Conservation (phyloP, 2,113 vertebrate genomes). For the Oncorhynchus gorbuscha region DNA sequence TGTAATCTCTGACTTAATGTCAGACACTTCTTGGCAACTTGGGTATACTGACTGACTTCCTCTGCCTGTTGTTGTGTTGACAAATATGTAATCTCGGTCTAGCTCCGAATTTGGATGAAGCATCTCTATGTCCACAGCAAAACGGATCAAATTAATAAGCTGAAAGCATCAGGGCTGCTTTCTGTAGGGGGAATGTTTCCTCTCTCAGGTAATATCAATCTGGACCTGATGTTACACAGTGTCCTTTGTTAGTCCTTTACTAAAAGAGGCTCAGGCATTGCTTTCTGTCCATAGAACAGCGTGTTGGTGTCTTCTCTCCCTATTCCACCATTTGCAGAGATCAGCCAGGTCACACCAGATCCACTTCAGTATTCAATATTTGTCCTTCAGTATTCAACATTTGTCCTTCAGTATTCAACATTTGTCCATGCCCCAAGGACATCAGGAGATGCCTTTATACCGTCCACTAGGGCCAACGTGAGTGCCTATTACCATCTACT, state of each 20-base stretch:
- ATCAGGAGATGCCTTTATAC: no score
- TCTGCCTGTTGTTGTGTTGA: not conserved
- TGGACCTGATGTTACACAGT: slow-evolving; percentile 15
- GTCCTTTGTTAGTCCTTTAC: slow-evolving; percentile 1
- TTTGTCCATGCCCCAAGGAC: no score
- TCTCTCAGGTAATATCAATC: slow-evolving; percentile 2
- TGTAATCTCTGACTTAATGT: not conserved
- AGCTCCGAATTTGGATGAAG: slow-evolving; percentile 17
- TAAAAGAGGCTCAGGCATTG: not conserved
- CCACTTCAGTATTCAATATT: no score
- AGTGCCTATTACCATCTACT: no score
- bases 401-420: no score
- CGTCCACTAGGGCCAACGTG: no score
- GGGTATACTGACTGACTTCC: not conserved
- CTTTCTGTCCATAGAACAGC: not conserved
- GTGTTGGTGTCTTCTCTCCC: not conserved
- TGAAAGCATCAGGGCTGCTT: no score
- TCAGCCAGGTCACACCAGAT: no score
- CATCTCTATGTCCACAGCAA: not conserved
- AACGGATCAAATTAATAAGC: no score
- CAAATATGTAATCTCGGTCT: slow-evolving; percentile 1
- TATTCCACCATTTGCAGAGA: not conserved
- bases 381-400: no score
- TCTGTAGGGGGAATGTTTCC: no score
- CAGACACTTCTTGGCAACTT: not conserved